Evolutionary conservation across 2,888 invertebrate species (phyloP).

Genomic region (Xiphydria camelus): DNA sequence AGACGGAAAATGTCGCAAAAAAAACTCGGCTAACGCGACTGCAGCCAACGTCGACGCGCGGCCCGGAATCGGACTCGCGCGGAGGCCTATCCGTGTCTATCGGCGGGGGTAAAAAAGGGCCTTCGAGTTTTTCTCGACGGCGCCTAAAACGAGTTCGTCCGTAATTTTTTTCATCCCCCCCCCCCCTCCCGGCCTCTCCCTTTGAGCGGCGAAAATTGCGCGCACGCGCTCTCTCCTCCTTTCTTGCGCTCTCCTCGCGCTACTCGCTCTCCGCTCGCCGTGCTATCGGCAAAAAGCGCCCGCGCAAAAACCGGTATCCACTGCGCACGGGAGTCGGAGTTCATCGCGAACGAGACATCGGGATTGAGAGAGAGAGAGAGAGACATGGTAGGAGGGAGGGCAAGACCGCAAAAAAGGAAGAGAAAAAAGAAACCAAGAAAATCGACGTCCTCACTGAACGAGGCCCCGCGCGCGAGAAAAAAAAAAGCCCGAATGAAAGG

Average conservation of each 20-base stretch:
- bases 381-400: slow-evolving; percentile 3
- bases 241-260: slow-evolving; percentile 5
- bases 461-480: slow-evolving; percentile 17
- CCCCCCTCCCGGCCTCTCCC: not conserved
- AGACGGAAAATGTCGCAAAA: too few species aligned
- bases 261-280: slow-evolving; percentile 6
- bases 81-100: too few species aligned
- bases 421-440: slow-evolving; percentile 6
- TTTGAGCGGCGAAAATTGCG: not conserved
- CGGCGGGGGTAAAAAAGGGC: not conserved
- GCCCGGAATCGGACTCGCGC: too few species aligned
- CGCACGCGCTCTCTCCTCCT: slow-evolving; percentile 2
- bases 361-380: slow-evolving; percentile 12
- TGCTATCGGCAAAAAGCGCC: slow-evolving; percentile 3
- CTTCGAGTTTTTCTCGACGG: not conserved
- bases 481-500: slow-evolving; percentile 2
- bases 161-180: slow-evolving; percentile 1
- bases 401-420: not conserved
- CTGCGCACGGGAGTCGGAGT: slow-evolving; percentile 16
- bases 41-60: not conserved
- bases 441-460: slow-evolving; percentile 17
- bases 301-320: slow-evolving; percentile 20
- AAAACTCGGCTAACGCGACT: too few species aligned
- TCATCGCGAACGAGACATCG: slow-evolving; percentile 7
- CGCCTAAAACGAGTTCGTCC: slow-evolving; percentile 3